These are phyloP conservation scores for Limenitis camilla DNA, from an alignment of 2,888 invertebrate genomes.

Conservation along the genomic window DNA sequence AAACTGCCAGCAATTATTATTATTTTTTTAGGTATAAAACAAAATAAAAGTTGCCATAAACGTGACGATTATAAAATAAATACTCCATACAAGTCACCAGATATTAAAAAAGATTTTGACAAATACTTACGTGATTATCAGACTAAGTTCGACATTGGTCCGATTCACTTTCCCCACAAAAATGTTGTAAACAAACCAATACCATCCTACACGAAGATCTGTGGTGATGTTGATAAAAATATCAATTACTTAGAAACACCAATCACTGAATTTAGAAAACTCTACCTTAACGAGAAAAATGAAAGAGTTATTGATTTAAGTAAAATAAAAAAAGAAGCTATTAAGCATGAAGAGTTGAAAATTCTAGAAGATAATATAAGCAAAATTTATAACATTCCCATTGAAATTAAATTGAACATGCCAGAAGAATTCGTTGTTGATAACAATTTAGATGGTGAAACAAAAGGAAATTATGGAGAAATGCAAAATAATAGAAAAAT, in stretches of 20 bases:
- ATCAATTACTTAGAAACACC: slow-evolving; percentile 52
- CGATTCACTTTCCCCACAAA: slow-evolving; percentile 35
- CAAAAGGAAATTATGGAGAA: no score
- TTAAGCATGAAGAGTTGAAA: slow-evolving; percentile 36
- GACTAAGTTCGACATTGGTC: slow-evolving; percentile 32
- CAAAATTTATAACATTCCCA: slow-evolving; percentile 36
- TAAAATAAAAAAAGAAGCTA: not conserved
- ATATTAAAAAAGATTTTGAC: slow-evolving; percentile 37
- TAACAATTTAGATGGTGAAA: no score
- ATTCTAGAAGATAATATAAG: slow-evolving; percentile 40
- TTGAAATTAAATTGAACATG: not conserved
- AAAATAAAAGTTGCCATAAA: no score
- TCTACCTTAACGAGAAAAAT: slow-evolving; percentile 38
- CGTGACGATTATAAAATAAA: no score
- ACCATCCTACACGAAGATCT: slow-evolving; percentile 28
- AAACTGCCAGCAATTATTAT: no score
- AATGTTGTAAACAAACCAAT: slow-evolving; percentile 36
- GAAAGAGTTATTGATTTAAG: not conserved
- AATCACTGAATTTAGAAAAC: slow-evolving; percentile 51
- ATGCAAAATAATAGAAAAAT: no score
- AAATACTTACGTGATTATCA: slow-evolving; percentile 47
- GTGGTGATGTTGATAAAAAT: slow-evolving; percentile 18
- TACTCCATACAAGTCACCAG: no score
- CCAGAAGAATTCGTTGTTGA: no score
- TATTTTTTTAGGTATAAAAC: no score